These are phyloP conservation scores for Cheiracanthium punctorium DNA, from an alignment of 2,888 invertebrate genomes.

Conservation along the genomic window DNA sequence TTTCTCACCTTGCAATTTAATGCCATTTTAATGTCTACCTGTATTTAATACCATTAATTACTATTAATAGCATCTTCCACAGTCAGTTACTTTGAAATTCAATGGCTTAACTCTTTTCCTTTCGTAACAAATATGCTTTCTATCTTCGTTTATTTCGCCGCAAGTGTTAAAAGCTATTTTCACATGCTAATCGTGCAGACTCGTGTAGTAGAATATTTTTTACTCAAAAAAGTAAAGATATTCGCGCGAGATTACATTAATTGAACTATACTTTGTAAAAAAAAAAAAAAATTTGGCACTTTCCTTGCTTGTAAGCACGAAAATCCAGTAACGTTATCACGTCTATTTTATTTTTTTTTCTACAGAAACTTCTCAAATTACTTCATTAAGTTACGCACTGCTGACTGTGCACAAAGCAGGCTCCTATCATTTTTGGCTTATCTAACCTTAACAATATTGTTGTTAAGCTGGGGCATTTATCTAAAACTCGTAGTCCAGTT, in stretches of 20 bases:
- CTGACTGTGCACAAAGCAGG: background rate
- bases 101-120: too few relatives aligned
- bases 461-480: background rate
- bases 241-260: background rate
- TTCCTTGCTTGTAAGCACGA: background rate
- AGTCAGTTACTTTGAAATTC: too few relatives aligned
- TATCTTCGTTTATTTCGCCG: too few relatives aligned
- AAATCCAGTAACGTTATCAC: slow-evolving; percentile 1
- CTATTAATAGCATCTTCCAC: too few relatives aligned
- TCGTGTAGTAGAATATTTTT: background rate
- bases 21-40: too few relatives aligned
- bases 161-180: background rate
- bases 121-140: too few relatives aligned
- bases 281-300: background rate
- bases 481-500: slow-evolving; percentile 4
- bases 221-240: background rate
- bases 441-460: slow-evolving; percentile 9
- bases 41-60: too few relatives aligned
- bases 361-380: background rate
- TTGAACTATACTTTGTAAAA: background rate
- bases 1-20: too few relatives aligned
- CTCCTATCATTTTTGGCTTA: background rate
- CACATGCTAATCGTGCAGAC: background rate
- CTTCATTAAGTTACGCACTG: slow-evolving; percentile 6
- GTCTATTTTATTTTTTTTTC: background rate